Conservation (phyloP, 1,140 invertebrate genomes). For the Eueides isabella region DNA sequence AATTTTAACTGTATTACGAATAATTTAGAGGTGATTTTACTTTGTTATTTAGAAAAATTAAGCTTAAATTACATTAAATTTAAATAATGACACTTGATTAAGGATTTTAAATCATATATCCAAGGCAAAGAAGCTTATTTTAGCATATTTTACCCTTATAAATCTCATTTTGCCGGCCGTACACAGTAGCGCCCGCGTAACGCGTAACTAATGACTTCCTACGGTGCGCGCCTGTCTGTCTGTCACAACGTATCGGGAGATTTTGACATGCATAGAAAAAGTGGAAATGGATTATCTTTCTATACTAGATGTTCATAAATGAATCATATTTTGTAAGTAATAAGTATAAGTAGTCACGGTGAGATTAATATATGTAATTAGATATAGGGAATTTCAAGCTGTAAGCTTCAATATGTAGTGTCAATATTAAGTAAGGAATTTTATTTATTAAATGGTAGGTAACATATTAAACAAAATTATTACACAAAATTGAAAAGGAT, state of each 20-base stretch:
- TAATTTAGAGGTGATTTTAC: neutral
- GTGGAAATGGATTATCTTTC: slow-evolving; percentile 41
- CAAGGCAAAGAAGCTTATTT: neutral
- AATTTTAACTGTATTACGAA: neutral
- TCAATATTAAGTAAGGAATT: too few species aligned
- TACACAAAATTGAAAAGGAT: too few species aligned
- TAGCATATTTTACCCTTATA: neutral
- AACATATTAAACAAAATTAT: too few species aligned
- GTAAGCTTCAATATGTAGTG: too few species aligned
- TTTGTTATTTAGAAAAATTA: neutral
- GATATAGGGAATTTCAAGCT: neutral
- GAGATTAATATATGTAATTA: neutral
- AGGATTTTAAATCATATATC: neutral
- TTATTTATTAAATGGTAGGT: too few species aligned
- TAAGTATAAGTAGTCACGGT: neutral
- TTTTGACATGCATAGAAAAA: slow-evolving; percentile 42
- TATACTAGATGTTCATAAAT: neutral
- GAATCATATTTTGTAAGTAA: neutral
- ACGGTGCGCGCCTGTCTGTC: slow-evolving; percentile 57
- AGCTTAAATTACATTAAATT: neutral
- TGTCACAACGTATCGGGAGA: slow-evolving; percentile 54
- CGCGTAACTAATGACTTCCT: slow-evolving; percentile 64
- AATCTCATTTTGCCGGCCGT: slow-evolving; percentile 35
- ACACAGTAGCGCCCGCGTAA: slow-evolving; percentile 50
- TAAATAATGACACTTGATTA: neutral